Base-by-base conservation (phyloP, 2,888 invertebrate species). In the Drosophila vallismaia region DNA sequence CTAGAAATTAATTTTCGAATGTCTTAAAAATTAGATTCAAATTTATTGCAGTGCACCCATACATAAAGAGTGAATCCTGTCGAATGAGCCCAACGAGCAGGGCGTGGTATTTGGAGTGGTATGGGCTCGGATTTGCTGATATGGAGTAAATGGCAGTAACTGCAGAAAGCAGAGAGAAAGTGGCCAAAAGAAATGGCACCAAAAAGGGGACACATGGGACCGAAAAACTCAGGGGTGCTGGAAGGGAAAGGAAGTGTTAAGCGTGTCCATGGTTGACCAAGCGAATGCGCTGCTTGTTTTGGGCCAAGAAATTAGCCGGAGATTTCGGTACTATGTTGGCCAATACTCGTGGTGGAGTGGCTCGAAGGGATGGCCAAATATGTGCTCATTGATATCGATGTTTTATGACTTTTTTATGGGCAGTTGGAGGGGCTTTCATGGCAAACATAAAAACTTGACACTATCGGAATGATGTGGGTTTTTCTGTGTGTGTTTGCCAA, bases 131-230 rank as follows among this genome's bases (percentile, higher is more conserved):
- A 64, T 73, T 70, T 70, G 74, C 74, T 70, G 70, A 70, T 70
- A 64, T 50, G 62, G 53, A 64, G 74, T 53, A 74, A 71, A 64
- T 56, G 74, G 52, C 74, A 74, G 68, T 71, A 31, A 51, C 53
- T 67, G 52, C 74, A 62, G 74, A 71, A 83, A 86, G 79, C 79
- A 51, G 79, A 51, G 72, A 62, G 74, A 71, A 83, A 86, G 79
- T 82, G 52, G 79, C 74, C 66, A 72, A 63, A 72, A 53, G 53
- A 72, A 63, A 71, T 44, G 72, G 53, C 53, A 67, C 60, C 59
- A 46, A 48, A 70, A 31, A 29, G 42, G 59, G 63, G 24, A 48
- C 3, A 44, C 31, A 42, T 5, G 45, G 45, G 45, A 12, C 38
- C 29, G 7, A 5, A 28, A 9, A 12, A 24, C 6, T 6, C 36